Conservation (phyloP, 1,140 invertebrate genomes). For the Polypedilum vanderplanki region DNA sequence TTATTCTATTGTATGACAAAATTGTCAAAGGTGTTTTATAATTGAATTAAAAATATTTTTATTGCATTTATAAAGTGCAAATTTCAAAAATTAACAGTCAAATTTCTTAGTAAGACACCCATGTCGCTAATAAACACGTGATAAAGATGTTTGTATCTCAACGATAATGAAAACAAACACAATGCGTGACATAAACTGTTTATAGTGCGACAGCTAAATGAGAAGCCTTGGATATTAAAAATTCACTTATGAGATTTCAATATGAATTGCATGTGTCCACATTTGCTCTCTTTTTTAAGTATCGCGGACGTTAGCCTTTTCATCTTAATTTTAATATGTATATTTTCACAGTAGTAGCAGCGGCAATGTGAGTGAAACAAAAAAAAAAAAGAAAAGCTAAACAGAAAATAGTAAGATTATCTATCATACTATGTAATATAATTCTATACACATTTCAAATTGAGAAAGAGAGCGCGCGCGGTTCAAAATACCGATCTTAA, state of each 20-base stretch:
- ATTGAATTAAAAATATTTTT: no score
- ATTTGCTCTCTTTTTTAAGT: background rate
- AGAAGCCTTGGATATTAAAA: background rate
- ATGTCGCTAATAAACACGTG: no score
- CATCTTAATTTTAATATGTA: background rate
- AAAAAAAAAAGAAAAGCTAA: background rate
- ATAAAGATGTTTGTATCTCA: no score
- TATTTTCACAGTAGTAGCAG: no score
- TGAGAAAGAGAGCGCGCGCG: background rate
- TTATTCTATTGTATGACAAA: background rate
- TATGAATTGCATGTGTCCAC: background rate
- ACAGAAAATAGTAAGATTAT: background rate
- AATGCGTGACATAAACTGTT: background rate
- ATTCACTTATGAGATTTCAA: background rate
- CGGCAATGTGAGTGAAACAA: background rate
- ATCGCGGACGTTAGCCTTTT: background rate
- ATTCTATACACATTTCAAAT: background rate
- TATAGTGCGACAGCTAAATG: background rate
- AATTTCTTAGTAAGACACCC: no score
- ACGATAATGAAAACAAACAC: background rate
- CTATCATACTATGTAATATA: background rate
- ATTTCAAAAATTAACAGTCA: no score
- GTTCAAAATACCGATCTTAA: background rate
- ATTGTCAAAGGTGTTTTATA: no score
- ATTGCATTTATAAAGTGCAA: no score